Conservation (phyloP, 1,140 invertebrate genomes). For the Elymnias hypermnestra region DNA sequence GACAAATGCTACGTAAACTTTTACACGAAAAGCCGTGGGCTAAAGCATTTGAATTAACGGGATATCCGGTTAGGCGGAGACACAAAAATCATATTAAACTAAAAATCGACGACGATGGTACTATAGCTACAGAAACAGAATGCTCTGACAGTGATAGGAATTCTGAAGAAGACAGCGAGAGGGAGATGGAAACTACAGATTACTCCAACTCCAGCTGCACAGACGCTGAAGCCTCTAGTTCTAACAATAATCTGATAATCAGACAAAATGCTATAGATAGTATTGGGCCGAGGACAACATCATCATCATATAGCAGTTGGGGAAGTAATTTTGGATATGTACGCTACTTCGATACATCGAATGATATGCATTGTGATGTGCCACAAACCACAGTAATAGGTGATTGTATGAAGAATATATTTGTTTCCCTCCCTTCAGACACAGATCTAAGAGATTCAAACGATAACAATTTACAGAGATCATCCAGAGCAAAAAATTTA, state of each 20-base stretch:
- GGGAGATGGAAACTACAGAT: constrained; percentile 56
- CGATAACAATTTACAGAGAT: constrained; percentile 31
- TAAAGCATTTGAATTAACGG: constrained; percentile 70
- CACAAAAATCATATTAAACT: constrained; percentile 77
- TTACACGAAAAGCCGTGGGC: constrained; percentile 74
- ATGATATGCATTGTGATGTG: constrained; percentile 44
- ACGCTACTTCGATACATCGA: constrained; percentile 76
- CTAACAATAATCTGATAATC: constrained; percentile 53
- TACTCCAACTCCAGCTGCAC: constrained; percentile 56
- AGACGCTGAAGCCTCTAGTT: constrained; percentile 44
- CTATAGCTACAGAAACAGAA: constrained; percentile 73
- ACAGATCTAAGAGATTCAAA: constrained; percentile 7
- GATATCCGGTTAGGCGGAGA: constrained; percentile 71
- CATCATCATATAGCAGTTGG: constrained; percentile 69
- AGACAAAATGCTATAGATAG: constrained; percentile 78
- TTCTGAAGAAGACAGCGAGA: constrained; percentile 51
- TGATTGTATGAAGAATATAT: constrained; percentile 66
- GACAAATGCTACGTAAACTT: constrained; percentile 83
- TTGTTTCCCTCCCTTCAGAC: constrained; percentile 25
- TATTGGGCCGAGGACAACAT: constrained; percentile 49
- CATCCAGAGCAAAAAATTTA: constrained; percentile 25
- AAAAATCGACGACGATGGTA: constrained; percentile 70
- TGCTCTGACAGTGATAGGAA: constrained; percentile 51
- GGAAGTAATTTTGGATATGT: constrained; percentile 80
- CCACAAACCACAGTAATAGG: constrained; percentile 31